phyloP scores from a whole-genome alignment of 2,888 invertebrate genomes.

The Folsomia manolachei region DNA sequence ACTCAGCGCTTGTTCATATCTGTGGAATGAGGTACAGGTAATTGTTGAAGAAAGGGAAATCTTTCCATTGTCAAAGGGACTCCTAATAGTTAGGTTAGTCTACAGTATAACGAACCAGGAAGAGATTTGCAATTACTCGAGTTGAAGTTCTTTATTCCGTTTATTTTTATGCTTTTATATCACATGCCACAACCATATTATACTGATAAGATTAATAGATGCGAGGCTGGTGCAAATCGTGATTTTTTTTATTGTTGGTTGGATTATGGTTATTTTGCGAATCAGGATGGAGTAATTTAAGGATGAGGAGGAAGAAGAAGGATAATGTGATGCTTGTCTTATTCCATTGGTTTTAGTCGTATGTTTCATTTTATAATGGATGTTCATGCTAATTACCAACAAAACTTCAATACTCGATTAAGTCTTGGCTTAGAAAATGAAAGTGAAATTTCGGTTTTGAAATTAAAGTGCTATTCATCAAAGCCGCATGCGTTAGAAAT shows the following conservation, averaged over 20 bases:
- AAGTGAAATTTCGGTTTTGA: background rate
- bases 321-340: background rate
- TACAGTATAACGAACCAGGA: conserved; percentile 35
- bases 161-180: background rate
- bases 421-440: background rate
- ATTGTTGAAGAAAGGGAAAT: conserved; percentile 39
- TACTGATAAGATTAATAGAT: background rate
- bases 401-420: background rate
- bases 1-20: no score
- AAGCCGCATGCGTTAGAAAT: no score
- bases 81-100: no score
- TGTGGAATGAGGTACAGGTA: conserved; percentile 25
- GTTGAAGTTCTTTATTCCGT: background rate
- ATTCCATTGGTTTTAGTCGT: background rate
- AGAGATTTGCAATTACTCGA: conserved; percentile 26
- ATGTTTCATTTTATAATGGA: background rate
- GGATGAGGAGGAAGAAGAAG: background rate
- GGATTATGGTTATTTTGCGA: no score
- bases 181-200: background rate
- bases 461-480: background rate
- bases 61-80: conserved; percentile 22
- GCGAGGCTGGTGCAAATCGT: background rate
- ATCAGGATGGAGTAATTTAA: no score
- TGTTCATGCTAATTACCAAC: background rate
- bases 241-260: no score